Conservation (phyloP, 2,113 vertebrate species). For the Tautogolabrus adspersus region DNA sequence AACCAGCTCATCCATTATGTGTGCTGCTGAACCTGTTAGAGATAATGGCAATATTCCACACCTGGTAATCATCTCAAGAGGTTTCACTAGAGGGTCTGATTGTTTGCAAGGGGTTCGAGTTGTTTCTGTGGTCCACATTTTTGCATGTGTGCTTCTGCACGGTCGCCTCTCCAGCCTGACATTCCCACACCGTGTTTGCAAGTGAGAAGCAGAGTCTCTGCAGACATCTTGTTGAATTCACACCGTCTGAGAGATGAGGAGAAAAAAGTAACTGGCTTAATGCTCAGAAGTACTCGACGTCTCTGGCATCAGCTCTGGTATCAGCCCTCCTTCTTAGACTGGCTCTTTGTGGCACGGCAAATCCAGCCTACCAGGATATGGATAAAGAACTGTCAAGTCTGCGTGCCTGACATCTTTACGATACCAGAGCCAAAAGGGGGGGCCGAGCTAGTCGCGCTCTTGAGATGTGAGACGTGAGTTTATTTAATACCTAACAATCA, state of each 20-base stretch:
- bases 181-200: neutral
- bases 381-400: slow-evolving; percentile 48
- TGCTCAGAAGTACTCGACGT: slow-evolving; percentile 5
- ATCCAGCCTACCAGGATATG: slow-evolving; percentile 33
- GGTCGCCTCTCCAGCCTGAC: neutral
- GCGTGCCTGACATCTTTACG: slow-evolving; percentile 8
- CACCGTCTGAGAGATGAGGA: slow-evolving; percentile 30
- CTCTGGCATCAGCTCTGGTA: slow-evolving; percentile 24
- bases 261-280: slow-evolving; percentile 31
- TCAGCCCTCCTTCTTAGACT: slow-evolving; percentile 4
- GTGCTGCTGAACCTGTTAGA: too few relatives aligned
- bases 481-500: slow-evolving; percentile 13
- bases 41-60: too few relatives aligned
- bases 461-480: slow-evolving; percentile 17
- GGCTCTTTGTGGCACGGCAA: slow-evolving; percentile 25
- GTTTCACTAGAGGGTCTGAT: too few relatives aligned
- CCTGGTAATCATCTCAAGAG: too few relatives aligned
- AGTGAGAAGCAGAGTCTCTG: slow-evolving; percentile 20
- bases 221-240: slow-evolving; percentile 30
- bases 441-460: slow-evolving; percentile 5
- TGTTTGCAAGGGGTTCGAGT: neutral
- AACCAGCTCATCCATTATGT: too few relatives aligned
- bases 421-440: slow-evolving; percentile 16
- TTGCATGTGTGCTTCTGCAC: slow-evolving; percentile 13
- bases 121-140: neutral